A percentile compares a stretch with the other conserved stretches of the same genome.
Evolutionary conservation across 2,113 vertebrate species (phyloP).

Genomic region (Rhinogobius similis): DNA sequence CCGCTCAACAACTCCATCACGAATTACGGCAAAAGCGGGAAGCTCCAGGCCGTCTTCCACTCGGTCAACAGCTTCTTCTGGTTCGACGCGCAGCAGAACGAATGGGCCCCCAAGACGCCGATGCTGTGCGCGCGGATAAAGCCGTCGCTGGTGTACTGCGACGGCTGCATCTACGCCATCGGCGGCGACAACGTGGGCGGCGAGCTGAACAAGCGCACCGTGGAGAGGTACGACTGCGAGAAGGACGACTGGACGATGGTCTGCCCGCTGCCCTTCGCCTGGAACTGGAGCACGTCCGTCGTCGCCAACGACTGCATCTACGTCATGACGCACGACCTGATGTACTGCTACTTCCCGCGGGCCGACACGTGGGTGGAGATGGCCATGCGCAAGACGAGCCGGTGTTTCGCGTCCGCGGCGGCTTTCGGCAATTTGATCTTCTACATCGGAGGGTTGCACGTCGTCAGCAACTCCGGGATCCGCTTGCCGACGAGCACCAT

Average conservation of each 20-base stretch:
- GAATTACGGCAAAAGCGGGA: slow-evolving; percentile 86
- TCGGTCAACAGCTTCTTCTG: slow-evolving; percentile 96
- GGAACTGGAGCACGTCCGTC: slow-evolving; percentile 93
- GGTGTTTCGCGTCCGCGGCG: slow-evolving; percentile 93
- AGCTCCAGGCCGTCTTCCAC: slow-evolving; percentile 88
- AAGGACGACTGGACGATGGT: slow-evolving; percentile 95
- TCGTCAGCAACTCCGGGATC: slow-evolving; percentile 88
- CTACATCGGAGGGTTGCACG: slow-evolving; percentile 95
- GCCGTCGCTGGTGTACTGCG: slow-evolving; percentile 93
- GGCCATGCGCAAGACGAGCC: slow-evolving; percentile 90
- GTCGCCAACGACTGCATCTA: slow-evolving; percentile 92
- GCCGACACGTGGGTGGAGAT: slow-evolving; percentile 96
- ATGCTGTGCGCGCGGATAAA: slow-evolving; percentile 93
- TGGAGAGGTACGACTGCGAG: slow-evolving; percentile 93
- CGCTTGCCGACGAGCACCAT: slow-evolving; percentile 87
- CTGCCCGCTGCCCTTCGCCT: slow-evolving; percentile 90
- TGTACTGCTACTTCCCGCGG: slow-evolving; percentile 95
- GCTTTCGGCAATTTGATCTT: slow-evolving; percentile 94
- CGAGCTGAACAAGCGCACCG: slow-evolving; percentile 91
- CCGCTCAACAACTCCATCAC: slow-evolving; percentile 88
- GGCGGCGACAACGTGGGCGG: slow-evolving; percentile 90
- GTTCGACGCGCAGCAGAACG: slow-evolving; percentile 97
- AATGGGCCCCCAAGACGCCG: slow-evolving; percentile 93
- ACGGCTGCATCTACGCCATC: slow-evolving; percentile 95
- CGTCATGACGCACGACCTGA: slow-evolving; percentile 92